Percentiles rank a stretch among this genome's conserved stretches.
Evolutionary conservation across 2,888 invertebrate genomes (phyloP).

Genomic region (Hydrotaea diabolus): DNA sequence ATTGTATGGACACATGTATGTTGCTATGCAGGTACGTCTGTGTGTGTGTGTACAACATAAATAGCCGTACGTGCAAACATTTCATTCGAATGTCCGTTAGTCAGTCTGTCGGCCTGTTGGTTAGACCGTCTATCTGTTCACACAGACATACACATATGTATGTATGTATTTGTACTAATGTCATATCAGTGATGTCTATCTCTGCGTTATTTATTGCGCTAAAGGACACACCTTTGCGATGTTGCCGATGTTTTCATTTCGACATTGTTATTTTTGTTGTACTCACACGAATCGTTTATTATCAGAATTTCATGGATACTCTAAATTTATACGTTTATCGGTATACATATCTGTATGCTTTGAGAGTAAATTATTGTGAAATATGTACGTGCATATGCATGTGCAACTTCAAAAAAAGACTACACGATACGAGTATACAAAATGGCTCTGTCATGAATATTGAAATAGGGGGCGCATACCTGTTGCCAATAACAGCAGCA

Average conservation of each 20-base stretch:
- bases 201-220: constrained; percentile 48
- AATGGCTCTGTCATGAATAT: not conserved
- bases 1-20: constrained; percentile 8
- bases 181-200: constrained; percentile 40
- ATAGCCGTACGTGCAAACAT: not conserved
- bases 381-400: not conserved
- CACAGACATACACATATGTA: constrained; percentile 4
- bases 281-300: not conserved
- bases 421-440: too few relatives aligned
- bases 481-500: not conserved
- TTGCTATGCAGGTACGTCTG: not conserved
- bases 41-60: not conserved
- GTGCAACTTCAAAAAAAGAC: too few relatives aligned
- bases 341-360: not conserved
- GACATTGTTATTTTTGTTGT: constrained; percentile 22
- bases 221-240: constrained; percentile 61
- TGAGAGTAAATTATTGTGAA: not conserved
- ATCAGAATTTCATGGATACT: constrained; percentile 24
- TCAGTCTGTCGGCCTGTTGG: not conserved
- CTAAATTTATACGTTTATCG: not conserved
- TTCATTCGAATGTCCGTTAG: not conserved
- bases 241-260: constrained; percentile 29
- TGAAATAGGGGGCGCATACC: not conserved
- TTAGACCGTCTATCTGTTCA: not conserved
- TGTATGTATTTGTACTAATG: too few relatives aligned